Conservation (phyloP, 1,140 invertebrate genomes). For the Aphaenogaster ashmeadi region DNA sequence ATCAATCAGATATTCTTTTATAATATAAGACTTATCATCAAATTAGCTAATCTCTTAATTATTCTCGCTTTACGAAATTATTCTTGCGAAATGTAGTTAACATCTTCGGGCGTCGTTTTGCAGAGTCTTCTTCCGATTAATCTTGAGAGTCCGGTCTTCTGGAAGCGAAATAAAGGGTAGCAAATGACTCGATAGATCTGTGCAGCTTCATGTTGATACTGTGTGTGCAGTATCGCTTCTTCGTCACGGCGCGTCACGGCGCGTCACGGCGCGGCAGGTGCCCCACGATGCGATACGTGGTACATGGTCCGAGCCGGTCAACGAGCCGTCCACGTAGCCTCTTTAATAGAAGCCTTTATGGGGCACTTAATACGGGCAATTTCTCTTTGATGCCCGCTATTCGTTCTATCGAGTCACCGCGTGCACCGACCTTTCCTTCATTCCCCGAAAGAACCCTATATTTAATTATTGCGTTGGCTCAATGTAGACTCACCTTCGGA, state of each 20-base stretch:
- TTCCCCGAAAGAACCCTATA: neutral
- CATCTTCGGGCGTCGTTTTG: neutral
- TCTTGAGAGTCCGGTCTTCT: neutral
- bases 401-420: conserved; percentile 70
- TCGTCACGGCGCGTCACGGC: conserved; percentile 50
- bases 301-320: conserved; percentile 68
- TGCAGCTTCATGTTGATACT: conserved; percentile 3
- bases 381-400: conserved; percentile 77
- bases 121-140: too few species aligned
- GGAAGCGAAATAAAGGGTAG: neutral
- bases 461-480: neutral
- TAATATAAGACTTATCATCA: neutral
- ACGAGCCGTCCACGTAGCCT: conserved; percentile 72
- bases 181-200: neutral
- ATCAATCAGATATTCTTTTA: neutral
- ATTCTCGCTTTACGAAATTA: neutral
- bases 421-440: conserved; percentile 38
- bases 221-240: neutral
- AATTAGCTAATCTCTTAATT: neutral
- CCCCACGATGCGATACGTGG: conserved; percentile 71
- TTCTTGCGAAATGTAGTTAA: neutral
- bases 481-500: neutral
- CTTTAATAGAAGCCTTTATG: conserved; percentile 79
- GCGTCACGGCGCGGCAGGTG: conserved; percentile 74
- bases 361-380: conserved; percentile 80